A percentile compares a stretch with the other conserved stretches of the same genome.
phyloP scores from a whole-genome alignment of 2,797 vertebrate genomes.

The Sarcophilus harrisii region DNA sequence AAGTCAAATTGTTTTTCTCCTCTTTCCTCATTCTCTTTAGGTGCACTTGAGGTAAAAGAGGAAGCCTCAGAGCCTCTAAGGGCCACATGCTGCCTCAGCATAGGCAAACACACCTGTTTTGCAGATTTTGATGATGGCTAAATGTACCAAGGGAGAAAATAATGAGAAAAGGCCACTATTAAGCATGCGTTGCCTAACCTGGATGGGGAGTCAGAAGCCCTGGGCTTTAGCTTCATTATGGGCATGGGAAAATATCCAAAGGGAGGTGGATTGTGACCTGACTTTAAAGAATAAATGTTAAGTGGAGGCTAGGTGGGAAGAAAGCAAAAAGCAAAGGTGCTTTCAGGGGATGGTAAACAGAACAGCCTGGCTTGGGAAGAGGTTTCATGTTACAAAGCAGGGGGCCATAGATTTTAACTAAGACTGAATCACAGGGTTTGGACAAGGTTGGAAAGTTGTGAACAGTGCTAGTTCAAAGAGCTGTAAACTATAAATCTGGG shows the following conservation, averaged over 20 bases:
- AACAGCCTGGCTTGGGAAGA: neutral
- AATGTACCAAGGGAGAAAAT: neutral
- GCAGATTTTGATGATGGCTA: neutral
- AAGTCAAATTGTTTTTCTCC: neutral
- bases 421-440: neutral
- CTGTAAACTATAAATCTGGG: neutral
- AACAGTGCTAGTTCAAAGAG: neutral
- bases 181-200: neutral
- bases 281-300: neutral
- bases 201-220: neutral
- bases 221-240: fast-evolving
- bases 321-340: neutral
- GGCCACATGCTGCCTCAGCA: neutral
- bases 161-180: neutral
- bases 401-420: neutral
- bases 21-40: neutral
- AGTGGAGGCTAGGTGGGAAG: neutral
- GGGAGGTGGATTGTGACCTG: neutral
- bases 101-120: slow-evolving; percentile 10
- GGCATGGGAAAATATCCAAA: neutral
- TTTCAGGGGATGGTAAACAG: neutral
- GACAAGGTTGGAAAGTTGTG: neutral
- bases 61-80: neutral
- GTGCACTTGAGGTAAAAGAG: neutral
- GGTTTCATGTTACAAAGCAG: neutral